Conservation (phyloP, 2,113 vertebrate genomes). For the Oncorhynchus tshawytscha region DNA sequence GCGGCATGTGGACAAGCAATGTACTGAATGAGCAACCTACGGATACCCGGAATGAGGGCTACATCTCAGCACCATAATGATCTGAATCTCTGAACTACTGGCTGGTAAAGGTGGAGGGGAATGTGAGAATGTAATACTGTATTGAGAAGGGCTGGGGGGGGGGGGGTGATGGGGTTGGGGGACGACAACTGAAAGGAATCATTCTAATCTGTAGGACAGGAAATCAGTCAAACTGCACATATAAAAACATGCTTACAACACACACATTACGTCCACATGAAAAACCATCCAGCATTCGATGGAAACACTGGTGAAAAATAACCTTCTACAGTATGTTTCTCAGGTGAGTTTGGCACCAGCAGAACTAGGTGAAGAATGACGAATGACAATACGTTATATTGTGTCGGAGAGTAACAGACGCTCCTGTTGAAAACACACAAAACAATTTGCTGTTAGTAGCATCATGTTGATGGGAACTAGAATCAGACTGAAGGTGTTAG, state of each 20-base stretch:
- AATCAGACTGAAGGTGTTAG: slow-evolving; percentile 29
- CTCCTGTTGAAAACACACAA: slow-evolving; percentile 1
- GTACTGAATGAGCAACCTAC: not conserved
- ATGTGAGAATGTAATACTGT: slow-evolving; percentile 28
- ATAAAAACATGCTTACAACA: slow-evolving; percentile 50
- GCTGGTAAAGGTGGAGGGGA: slow-evolving; percentile 46
- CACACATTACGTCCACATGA: slow-evolving; percentile 33
- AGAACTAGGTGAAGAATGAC: slow-evolving; percentile 23
- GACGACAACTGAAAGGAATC: slow-evolving; percentile 43
- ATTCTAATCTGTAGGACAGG: slow-evolving; percentile 44
- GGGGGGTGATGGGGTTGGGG: slow-evolving; percentile 30
- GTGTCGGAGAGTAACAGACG: slow-evolving; percentile 34
- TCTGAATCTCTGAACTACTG: slow-evolving; percentile 43
- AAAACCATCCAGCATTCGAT: slow-evolving; percentile 33
- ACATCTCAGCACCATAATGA: not conserved
- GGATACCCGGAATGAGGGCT: not conserved
- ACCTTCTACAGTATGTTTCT: not conserved
- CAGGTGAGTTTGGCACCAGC: not conserved
- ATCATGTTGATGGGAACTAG: slow-evolving; percentile 17
- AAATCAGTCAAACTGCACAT: slow-evolving; percentile 42
- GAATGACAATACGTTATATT: slow-evolving; percentile 22
- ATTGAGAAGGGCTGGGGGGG: slow-evolving; percentile 6
- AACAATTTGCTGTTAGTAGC: not conserved
- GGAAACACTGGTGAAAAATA: slow-evolving; percentile 8
- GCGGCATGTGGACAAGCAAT: too few species aligned